Percentiles rank a stretch among this genome's conserved stretches.
Conservation (phyloP, 30 jellyfish, hydroid and myxozoan genomes). For the Turritopsis dohrnii region DNA sequence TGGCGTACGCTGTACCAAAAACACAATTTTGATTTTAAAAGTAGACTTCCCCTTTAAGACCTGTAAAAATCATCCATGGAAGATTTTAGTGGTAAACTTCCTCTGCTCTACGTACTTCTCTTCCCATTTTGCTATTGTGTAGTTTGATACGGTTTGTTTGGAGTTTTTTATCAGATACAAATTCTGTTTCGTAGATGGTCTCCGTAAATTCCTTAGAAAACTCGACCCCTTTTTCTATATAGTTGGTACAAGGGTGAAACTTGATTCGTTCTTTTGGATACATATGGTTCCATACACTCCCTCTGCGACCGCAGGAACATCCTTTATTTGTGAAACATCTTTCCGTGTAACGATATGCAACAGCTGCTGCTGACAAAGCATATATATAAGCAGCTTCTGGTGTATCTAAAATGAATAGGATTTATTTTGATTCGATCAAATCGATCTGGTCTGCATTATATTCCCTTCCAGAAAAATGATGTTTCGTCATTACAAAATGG, state of each 20-base stretch:
- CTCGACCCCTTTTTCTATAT: conserved; percentile 6
- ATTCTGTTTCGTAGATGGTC: not conserved
- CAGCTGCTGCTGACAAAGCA: not conserved
- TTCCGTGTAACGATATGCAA: conserved; percentile 3
- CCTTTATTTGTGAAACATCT: not conserved
- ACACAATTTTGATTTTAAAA: no score
- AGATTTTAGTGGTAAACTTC: no score
- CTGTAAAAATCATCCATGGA: no score
- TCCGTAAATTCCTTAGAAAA: not conserved
- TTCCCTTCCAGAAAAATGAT: not conserved
- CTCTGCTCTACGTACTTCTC: not conserved
- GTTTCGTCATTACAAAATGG: not conserved
- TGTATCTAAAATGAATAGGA: not conserved
- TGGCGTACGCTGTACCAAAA: no score
- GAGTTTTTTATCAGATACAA: not conserved
- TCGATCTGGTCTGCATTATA: no score
- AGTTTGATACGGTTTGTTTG: not conserved
- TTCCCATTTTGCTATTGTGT: not conserved
- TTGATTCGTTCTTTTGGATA: not conserved
- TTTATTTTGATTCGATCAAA: no score
- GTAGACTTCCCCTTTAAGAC: not conserved
- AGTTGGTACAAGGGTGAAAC: conserved; percentile 9
- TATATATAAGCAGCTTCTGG: not conserved
- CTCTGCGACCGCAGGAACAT: conserved; percentile 4
- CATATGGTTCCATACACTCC: not conserved